Percentiles rank a stretch among this genome's conserved stretches.
Evolutionary conservation across 1,140 invertebrate genomes (phyloP).

Genomic region (Drosophila tropicalis): DNA sequence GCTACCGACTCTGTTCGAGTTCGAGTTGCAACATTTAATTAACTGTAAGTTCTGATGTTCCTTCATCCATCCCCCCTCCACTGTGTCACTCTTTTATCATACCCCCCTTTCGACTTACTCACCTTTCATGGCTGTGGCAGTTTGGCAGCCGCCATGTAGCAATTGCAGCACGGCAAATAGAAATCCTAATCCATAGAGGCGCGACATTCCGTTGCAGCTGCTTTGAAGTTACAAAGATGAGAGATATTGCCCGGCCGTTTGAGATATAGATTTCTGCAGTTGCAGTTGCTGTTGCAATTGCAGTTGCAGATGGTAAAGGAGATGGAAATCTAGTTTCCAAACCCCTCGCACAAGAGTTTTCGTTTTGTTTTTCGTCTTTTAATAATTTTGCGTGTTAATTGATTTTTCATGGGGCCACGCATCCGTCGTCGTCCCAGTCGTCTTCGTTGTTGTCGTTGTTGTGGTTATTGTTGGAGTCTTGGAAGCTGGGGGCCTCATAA

Average conservation of each 20-base stretch:
- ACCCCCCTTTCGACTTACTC: constrained; percentile 32
- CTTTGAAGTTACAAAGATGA: constrained; percentile 62
- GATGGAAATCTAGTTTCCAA: constrained; percentile 19
- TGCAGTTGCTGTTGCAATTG: constrained; percentile 3
- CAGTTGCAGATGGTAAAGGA: constrained; percentile 1
- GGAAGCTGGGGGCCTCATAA: constrained; percentile 66
- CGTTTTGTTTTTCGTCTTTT: constrained; percentile 67
- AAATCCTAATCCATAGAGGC: constrained; percentile 62
- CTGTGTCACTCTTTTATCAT: neutral
- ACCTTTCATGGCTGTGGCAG: constrained; percentile 72
- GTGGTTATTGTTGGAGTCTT: constrained; percentile 31
- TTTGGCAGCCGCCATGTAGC: constrained; percentile 42
- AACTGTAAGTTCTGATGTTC: constrained; percentile 51
- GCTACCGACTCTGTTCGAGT: constrained; percentile 43
- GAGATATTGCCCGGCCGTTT: constrained; percentile 3
- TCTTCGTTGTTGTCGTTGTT: constrained; percentile 21
- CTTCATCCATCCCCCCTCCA: neutral
- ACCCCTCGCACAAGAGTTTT: constrained; percentile 22
- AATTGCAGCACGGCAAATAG: constrained; percentile 67
- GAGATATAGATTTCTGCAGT: neutral
- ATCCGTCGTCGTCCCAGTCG: constrained; percentile 62
- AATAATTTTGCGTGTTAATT: constrained; percentile 82
- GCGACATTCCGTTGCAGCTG: constrained; percentile 72
- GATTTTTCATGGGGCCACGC: constrained; percentile 81
- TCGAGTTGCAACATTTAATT: constrained; percentile 71